These are phyloP conservation scores for Athalia cordata DNA, from an alignment of 2,888 invertebrate genomes.

Conservation along the genomic window DNA sequence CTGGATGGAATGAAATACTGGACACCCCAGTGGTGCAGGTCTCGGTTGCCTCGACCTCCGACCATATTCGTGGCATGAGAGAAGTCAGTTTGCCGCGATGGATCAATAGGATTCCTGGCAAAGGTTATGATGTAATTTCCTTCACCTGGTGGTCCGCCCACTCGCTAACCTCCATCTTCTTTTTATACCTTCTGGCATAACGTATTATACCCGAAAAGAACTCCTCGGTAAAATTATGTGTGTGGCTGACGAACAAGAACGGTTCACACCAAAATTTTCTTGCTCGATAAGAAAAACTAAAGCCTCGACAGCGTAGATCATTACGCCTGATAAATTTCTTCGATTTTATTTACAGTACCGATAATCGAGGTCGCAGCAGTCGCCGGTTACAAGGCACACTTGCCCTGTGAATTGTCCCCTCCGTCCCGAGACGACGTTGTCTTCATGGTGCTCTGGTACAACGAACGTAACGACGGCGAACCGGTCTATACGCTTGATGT, in stretches of 20 bases:
- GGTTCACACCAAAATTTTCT: not conserved
- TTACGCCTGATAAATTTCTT: not conserved
- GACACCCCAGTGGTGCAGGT: too few species aligned
- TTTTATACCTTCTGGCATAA: too few species aligned
- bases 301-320: not conserved
- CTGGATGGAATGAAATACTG: too few species aligned
- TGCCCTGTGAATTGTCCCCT: slow-evolving; percentile 91
- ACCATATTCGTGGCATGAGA: too few species aligned
- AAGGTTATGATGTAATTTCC: not conserved
- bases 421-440: slow-evolving; percentile 86
- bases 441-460: slow-evolving; percentile 94
- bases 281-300: not conserved
- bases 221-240: too few species aligned
- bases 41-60: too few species aligned
- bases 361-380: slow-evolving; percentile 87
- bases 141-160: not conserved
- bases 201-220: too few species aligned
- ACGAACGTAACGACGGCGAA: slow-evolving; percentile 84
- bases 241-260: too few species aligned
- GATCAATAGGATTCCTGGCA: too few species aligned
- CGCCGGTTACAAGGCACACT: slow-evolving; percentile 85
- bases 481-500: slow-evolving; percentile 86
- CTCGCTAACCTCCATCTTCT: too few species aligned
- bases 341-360: slow-evolving; percentile 73
- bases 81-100: too few species aligned